Conservation (phyloP, 2,113 vertebrate genomes). For the Gasterosteus aculeatus region DNA sequence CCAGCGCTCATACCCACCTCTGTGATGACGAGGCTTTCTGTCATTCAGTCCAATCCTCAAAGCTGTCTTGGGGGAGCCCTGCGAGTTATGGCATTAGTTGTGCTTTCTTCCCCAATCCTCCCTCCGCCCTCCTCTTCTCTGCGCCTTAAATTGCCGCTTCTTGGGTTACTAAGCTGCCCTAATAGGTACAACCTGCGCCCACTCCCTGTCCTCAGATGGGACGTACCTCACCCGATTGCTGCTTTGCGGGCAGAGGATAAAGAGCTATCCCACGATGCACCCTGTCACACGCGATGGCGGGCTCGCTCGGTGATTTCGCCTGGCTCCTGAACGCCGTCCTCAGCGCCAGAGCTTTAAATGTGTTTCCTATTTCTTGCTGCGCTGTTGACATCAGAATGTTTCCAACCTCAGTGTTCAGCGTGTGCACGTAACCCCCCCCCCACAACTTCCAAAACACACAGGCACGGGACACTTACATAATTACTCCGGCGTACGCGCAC, state of each 20-base stretch:
- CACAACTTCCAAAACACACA: slow-evolving; percentile 34
- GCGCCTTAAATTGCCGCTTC: slow-evolving; percentile 79
- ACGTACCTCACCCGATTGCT: slow-evolving; percentile 67
- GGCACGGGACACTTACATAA: slow-evolving; percentile 50
- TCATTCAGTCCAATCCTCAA: slow-evolving; percentile 74
- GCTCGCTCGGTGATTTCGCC: slow-evolving; percentile 73
- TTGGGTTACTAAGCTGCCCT: slow-evolving; percentile 85
- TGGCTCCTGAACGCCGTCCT: slow-evolving; percentile 79
- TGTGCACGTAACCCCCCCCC: slow-evolving; percentile 24
- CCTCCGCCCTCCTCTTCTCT: slow-evolving; percentile 38
- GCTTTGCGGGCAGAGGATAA: slow-evolving; percentile 64
- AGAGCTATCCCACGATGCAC: slow-evolving; percentile 77
- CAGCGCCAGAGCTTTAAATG: slow-evolving; percentile 82
- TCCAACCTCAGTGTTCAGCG: slow-evolving; percentile 79
- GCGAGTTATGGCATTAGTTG: slow-evolving; percentile 73
- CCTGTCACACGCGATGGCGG: slow-evolving; percentile 77
- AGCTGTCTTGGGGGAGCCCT: slow-evolving; percentile 73
- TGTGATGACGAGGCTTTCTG: slow-evolving; percentile 66
- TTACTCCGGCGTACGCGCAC: slow-evolving; percentile 32
- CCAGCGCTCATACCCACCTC: slow-evolving; percentile 68
- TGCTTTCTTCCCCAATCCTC: slow-evolving; percentile 56
- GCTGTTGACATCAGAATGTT: slow-evolving; percentile 87
- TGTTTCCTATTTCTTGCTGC: slow-evolving; percentile 86
- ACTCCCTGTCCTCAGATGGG: slow-evolving; percentile 67
- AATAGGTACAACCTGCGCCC: slow-evolving; percentile 85